Conservation (phyloP, 2,113 vertebrate genomes). For the Crypturellus undulatus region DNA sequence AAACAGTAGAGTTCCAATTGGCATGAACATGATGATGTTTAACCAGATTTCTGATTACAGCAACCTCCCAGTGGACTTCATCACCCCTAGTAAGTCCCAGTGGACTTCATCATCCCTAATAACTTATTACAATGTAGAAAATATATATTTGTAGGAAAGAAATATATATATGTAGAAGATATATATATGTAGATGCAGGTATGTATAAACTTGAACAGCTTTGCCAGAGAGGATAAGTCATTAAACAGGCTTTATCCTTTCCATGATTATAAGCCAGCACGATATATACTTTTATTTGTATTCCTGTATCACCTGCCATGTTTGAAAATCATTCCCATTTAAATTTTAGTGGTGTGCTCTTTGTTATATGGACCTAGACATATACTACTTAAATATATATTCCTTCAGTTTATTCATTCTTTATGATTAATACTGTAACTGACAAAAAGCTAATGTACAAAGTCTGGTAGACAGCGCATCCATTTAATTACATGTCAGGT, state of each 20-base stretch:
- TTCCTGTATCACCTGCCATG: background rate
- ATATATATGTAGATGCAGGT: background rate
- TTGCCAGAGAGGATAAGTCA: constrained; percentile 15
- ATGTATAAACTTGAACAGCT: constrained; percentile 37
- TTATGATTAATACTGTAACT: background rate
- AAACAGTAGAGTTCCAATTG: background rate
- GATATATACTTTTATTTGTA: background rate
- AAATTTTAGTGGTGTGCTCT: background rate
- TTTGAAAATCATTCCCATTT: constrained; percentile 3
- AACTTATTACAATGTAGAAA: constrained; percentile 13
- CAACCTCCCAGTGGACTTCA: background rate
- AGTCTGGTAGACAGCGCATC: background rate
- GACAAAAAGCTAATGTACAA: background rate
- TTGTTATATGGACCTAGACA: background rate
- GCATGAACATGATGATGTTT: background rate
- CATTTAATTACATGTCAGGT: background rate
- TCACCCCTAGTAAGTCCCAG: background rate
- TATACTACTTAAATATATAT: background rate
- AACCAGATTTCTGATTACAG: background rate
- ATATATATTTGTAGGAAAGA: background rate
- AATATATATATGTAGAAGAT: too few relatives aligned
- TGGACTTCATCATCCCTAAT: background rate
- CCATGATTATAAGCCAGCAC: constrained; percentile 2
- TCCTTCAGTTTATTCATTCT: background rate
- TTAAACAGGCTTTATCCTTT: constrained; percentile 50